Percentiles rank a stretch among this genome's conserved stretches.
Conservation (phyloP, 2,113 vertebrate species). For the Vanacampus margaritifer region DNA sequence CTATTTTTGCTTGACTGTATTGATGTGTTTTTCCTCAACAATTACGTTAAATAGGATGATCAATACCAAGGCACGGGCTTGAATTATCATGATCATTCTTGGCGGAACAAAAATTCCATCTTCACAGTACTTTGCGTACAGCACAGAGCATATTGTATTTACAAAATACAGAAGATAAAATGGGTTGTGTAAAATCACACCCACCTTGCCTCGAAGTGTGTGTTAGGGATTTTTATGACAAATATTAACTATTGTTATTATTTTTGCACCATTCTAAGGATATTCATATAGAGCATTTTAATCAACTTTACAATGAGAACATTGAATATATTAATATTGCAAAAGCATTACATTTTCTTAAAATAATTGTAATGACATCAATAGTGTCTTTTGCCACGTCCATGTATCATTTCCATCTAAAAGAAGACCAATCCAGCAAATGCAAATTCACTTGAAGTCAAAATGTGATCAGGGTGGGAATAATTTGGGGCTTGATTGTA, state of each 20-base stretch:
- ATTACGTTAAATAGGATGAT: constrained; percentile 60
- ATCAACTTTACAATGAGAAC: neutral
- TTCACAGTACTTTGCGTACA: neutral
- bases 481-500: neutral
- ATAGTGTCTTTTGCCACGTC: neutral
- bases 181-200: neutral
- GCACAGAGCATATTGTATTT: neutral
- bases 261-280: neutral
- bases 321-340: neutral
- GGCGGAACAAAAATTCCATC: constrained; percentile 24
- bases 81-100: constrained; percentile 58
- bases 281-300: neutral
- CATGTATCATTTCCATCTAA: neutral
- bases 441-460: neutral
- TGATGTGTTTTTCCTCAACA: constrained; percentile 63
- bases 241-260: neutral
- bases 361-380: neutral
- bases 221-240: neutral
- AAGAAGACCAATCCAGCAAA: neutral
- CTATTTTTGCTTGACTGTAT: constrained; percentile 67
- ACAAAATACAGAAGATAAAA: neutral
- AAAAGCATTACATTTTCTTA: neutral
- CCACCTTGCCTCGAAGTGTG: neutral
- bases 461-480: neutral
- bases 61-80: constrained; percentile 58